Evolutionary conservation across 2,888 invertebrate species (phyloP).

Genomic region (Disparrhopalites patrizii): DNA sequence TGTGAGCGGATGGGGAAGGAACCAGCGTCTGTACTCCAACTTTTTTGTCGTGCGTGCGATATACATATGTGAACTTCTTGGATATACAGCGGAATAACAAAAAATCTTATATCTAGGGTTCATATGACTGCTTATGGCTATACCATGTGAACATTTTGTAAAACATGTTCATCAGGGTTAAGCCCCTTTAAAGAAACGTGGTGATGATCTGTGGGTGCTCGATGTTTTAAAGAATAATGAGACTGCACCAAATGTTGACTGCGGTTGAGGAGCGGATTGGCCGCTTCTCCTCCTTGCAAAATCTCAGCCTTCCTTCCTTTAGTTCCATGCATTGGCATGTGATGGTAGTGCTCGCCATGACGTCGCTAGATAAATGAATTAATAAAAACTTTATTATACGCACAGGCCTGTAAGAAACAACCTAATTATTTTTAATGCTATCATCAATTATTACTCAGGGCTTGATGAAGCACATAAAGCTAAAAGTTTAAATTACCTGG

Average conservation of each 20-base stretch:
- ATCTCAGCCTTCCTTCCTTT: constrained; percentile 45
- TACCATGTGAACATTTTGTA: constrained; percentile 49
- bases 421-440: too few relatives aligned
- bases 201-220: constrained; percentile 46
- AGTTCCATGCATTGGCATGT: constrained; percentile 42
- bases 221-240: constrained; percentile 41
- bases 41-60: constrained; percentile 20
- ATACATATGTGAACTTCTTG: constrained; percentile 3
- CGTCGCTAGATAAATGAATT: constrained; percentile 16
- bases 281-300: constrained; percentile 44
- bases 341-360: constrained; percentile 34
- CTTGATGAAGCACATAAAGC: too few relatives aligned
- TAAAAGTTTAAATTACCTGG: constrained; percentile 40
- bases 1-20: constrained; percentile 20
- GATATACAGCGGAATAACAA: background rate
- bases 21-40: constrained; percentile 16
- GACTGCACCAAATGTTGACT: constrained; percentile 36
- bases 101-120: background rate
- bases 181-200: constrained; percentile 47
- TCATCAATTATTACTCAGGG: too few relatives aligned
- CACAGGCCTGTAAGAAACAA: too few relatives aligned
- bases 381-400: background rate
- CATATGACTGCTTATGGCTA: constrained; percentile 29
- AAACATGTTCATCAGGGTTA: constrained; percentile 47
- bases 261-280: constrained; percentile 45